Evolutionary conservation across 1,140 invertebrate species (phyloP), one percentile per base, ranked within the genome.

Genomic region (Aphidius ervi): DNA sequence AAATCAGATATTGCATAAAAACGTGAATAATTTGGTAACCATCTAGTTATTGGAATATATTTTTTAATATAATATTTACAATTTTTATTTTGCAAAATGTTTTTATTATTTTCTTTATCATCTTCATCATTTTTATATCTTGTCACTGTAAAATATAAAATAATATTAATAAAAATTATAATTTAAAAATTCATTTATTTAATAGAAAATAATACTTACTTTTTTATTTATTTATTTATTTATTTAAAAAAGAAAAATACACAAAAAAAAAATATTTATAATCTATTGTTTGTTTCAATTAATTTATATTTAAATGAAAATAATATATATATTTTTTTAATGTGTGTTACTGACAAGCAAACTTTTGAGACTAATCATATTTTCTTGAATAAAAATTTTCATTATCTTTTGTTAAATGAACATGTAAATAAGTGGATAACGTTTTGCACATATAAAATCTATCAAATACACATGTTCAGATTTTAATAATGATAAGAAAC

Each of bases 1-100:
- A 86, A 60, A 77, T 91, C 89, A 5, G 85, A 83, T 6, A 86
- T 67, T 0, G 83, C 86, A 41, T 81, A 75, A 46, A 83, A 75
- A 50, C 81, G 81, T 43, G 79, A 81, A 67, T 91, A 91, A 23
- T 71, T 75, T 3, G 84, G 82, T 53, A 87, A 74, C 89, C 89
- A 91, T 59, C 74, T 74, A 56, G 85, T 65, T 46, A 88, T 80
- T 20, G 83, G 84, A 42, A 87, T 61, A 23, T 76, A 75, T n/a
- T 70, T 76, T 5, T 58, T 46, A 1, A 74, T 42, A 6, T 43
- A 62, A 31, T 48, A 10, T 31, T 46, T 56, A 1, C 20, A 41
- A n/a, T 54, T 39, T 8, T 46, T 31, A 20, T 61, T 48, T 6
- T 46, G 63, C 5, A 7, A 31, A 3, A 62, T 10, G 55, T 8